A percentile compares a stretch with the other conserved stretches of the same genome.
Evolutionary conservation across 2,113 vertebrate genomes (phyloP).

Genomic region (Scomber japonicus): DNA sequence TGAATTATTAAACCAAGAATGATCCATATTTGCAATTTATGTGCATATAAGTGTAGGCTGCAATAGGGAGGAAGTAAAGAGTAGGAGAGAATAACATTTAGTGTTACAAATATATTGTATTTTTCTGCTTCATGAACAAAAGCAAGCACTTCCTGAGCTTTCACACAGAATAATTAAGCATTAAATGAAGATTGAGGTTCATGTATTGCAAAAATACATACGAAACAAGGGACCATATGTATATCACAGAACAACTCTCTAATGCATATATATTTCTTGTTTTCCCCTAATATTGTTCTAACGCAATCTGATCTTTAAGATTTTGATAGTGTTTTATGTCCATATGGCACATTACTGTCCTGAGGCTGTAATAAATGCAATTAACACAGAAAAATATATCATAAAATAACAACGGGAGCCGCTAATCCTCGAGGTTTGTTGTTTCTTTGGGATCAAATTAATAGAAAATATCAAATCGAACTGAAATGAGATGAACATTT

Average conservation of each 20-base stretch:
- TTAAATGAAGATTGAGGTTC: too few species aligned
- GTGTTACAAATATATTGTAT: too few species aligned
- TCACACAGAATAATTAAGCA: too few species aligned
- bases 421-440: background rate
- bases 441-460: background rate
- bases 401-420: background rate
- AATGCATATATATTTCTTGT: background rate
- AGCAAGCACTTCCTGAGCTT: too few species aligned
- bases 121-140: too few species aligned
- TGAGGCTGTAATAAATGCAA: too few species aligned
- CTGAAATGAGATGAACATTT: background rate
- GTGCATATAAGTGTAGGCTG: too few species aligned
- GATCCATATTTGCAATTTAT: background rate
- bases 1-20: too few species aligned
- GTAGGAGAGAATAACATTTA: too few species aligned
- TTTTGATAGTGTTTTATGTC: background rate
- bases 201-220: too few species aligned
- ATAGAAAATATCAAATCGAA: background rate
- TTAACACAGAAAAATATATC: background rate
- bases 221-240: background rate
- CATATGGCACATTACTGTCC: background rate
- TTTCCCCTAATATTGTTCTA: background rate
- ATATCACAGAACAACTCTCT: background rate
- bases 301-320: background rate
- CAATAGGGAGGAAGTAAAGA: too few species aligned